These are phyloP conservation scores for Flexamia atlantica DNA, from an alignment of 2,888 invertebrate species.

Conservation along the genomic window DNA sequence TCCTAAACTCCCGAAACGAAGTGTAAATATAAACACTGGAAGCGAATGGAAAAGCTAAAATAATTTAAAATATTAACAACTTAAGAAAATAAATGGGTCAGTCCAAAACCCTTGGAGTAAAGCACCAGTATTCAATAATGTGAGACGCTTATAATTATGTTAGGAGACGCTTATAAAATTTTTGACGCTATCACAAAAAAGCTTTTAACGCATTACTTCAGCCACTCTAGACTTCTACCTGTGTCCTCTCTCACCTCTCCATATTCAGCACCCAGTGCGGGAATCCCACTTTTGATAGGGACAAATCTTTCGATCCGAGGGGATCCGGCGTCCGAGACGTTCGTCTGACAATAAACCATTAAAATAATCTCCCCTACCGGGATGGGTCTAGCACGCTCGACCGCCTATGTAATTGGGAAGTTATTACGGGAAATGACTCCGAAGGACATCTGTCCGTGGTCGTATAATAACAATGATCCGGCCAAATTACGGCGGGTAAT, in stretches of 20 bases:
- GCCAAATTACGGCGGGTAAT: constrained; percentile 59
- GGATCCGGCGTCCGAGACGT: constrained; percentile 36
- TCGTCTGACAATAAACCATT: constrained; percentile 49
- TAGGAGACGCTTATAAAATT: too few relatives aligned
- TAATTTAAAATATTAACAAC: too few relatives aligned
- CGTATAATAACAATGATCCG: constrained; percentile 61
- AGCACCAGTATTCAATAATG: too few relatives aligned
- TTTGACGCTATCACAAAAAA: too few relatives aligned
- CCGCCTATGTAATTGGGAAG: constrained; percentile 52
- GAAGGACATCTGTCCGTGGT: constrained; percentile 61
- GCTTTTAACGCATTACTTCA: too few relatives aligned
- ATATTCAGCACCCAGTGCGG: not conserved
- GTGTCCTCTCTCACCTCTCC: not conserved
- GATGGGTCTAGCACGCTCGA: constrained; percentile 48
- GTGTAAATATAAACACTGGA: too few relatives aligned
- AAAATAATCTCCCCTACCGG: constrained; percentile 47
- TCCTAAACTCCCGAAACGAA: too few relatives aligned
- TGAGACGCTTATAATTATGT: too few relatives aligned
- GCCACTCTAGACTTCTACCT: too few relatives aligned
- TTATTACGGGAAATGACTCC: constrained; percentile 57
- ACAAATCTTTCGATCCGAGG: not conserved
- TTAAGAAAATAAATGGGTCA: too few relatives aligned
- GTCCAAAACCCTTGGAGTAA: too few relatives aligned
- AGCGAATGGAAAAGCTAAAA: too few relatives aligned
- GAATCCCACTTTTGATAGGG: constrained; percentile 39